A percentile compares a stretch with the other conserved stretches of the same genome.
Evolutionary conservation across 2,113 vertebrate species (phyloP).

Genomic region (Zapornia atra): DNA sequence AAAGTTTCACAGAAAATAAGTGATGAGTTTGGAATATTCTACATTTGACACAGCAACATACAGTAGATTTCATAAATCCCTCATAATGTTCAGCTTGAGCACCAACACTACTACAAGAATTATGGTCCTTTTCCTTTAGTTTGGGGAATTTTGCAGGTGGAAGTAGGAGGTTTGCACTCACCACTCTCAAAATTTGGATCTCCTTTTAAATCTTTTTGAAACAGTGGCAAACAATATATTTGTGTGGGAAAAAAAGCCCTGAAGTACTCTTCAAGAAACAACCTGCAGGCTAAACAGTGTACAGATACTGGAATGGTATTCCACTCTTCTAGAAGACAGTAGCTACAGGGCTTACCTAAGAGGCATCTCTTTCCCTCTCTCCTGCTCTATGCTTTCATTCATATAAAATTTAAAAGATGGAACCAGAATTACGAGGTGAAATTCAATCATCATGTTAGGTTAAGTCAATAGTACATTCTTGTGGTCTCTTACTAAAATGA

Average conservation of each 20-base stretch:
- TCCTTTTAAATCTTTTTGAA: not conserved
- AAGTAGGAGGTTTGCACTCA: not conserved
- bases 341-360: not conserved
- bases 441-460: not conserved
- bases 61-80: rapidly evolving
- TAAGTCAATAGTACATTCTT: not conserved
- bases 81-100: not conserved
- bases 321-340: not conserved
- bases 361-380: not conserved
- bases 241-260: not conserved
- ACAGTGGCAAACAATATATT: not conserved
- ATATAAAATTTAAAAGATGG: not conserved
- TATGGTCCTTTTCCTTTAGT: not conserved
- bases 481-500: not conserved
- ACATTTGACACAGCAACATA: not conserved
- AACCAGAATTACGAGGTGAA: not conserved
- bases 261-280: not conserved
- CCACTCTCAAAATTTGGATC: not conserved
- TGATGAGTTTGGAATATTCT: not conserved
- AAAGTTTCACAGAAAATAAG: not conserved
- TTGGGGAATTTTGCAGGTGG: not conserved
- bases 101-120: not conserved
- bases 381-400: rapidly evolving
- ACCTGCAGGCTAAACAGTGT: not conserved
- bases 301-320: not conserved